Conservation (phyloP, 2,888 invertebrate species). For the Cheilosia pagana region DNA sequence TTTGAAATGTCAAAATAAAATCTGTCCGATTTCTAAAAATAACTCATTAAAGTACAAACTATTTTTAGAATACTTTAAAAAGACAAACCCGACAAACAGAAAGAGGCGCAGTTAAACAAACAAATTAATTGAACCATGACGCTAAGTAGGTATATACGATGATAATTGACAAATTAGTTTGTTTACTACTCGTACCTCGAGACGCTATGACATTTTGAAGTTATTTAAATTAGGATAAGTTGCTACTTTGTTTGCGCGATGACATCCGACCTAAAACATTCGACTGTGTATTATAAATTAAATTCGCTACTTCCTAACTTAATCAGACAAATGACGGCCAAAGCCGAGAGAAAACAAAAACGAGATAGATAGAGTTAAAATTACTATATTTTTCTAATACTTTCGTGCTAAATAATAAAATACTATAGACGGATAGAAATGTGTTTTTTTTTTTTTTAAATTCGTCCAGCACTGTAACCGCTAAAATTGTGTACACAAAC, state of each 20-base stretch:
- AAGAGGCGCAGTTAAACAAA: background rate
- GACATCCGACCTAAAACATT: background rate
- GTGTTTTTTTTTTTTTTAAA: no score
- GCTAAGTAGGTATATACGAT: background rate
- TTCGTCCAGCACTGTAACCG: conserved; percentile 32
- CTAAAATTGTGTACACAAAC: conserved; percentile 11
- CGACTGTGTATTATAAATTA: background rate
- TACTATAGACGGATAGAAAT: background rate
- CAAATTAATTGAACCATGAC: background rate
- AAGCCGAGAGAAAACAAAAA: background rate
- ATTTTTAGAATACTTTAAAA: no score
- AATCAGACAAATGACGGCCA: background rate
- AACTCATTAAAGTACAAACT: no score
- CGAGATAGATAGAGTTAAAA: background rate
- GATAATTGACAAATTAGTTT: conserved; percentile 3
- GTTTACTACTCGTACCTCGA: conserved; percentile 4
- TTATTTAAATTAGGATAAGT: background rate
- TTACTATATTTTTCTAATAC: conserved; percentile 33
- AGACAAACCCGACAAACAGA: no score
- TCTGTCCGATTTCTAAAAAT: no score
- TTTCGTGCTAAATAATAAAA: conserved; percentile 7
- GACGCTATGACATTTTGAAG: background rate
- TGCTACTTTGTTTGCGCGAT: background rate
- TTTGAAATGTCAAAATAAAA: no score
- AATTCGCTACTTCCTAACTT: no score